Conservation (phyloP, 2,797 vertebrate species). For the Serranus cabrilla region DNA sequence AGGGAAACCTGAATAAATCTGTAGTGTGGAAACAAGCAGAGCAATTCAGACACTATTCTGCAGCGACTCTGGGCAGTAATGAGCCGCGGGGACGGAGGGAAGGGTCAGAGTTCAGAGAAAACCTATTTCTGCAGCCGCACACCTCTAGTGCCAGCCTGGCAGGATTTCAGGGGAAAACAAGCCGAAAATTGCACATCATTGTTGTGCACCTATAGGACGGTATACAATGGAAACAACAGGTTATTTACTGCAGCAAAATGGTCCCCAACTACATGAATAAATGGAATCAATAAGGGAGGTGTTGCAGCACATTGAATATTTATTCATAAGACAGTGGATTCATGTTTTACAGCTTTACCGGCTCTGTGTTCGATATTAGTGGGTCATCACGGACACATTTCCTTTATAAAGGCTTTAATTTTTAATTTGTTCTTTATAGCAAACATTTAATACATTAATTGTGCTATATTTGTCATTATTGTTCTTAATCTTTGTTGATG, state of each 20-base stretch:
- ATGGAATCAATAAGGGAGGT: not conserved
- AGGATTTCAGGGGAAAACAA: conserved; percentile 40
- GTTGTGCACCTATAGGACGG: not conserved
- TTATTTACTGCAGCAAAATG: conserved; percentile 30
- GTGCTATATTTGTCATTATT: no score
- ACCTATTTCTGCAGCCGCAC: conserved; percentile 25
- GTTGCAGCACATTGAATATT: not conserved
- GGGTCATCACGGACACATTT: not conserved
- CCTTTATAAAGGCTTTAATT: not conserved
- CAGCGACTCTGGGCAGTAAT: conserved; percentile 14
- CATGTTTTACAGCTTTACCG: not conserved
- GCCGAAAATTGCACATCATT: conserved; percentile 31
- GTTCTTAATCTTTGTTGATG: no score
- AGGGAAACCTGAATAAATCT: conserved; percentile 5
- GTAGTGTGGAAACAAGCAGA: conserved; percentile 4
- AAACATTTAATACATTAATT: no score
- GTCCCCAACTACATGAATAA: conserved; percentile 21
- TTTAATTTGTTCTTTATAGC: not conserved
- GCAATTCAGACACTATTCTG: not conserved
- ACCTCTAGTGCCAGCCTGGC: not conserved
- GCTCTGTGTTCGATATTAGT: not conserved
- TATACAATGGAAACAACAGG: conserved; percentile 10
- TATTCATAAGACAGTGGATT: not conserved
- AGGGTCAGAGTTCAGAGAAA: conserved; percentile 30
- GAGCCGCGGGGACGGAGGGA: not conserved